These are phyloP conservation scores for Meteorus colon DNA, from an alignment of 2,888 invertebrate genomes.

Conservation along the genomic window DNA sequence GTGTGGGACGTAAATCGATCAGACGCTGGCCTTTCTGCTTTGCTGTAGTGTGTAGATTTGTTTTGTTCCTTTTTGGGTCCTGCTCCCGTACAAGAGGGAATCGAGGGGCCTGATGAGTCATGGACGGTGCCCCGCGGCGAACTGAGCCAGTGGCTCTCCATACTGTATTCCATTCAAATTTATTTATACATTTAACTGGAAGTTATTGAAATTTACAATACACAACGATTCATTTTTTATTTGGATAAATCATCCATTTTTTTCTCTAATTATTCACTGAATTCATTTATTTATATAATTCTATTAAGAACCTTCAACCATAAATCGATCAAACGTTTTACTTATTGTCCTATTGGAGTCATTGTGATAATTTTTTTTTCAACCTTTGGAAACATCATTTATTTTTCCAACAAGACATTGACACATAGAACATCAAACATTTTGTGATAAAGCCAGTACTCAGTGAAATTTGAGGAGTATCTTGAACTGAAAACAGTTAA, in stretches of 20 bases:
- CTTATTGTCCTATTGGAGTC: too few species aligned
- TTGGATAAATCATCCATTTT: background rate
- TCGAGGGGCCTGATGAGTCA: conserved; percentile 73
- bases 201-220: background rate
- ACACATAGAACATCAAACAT: too few species aligned
- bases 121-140: conserved; percentile 71
- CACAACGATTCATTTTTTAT: background rate
- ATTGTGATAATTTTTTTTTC: too few species aligned
- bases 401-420: too few species aligned
- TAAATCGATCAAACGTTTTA: too few species aligned
- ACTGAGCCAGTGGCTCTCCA: conserved; percentile 67
- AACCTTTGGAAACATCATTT: too few species aligned
- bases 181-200: background rate
- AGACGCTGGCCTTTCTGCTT: conserved; percentile 62
- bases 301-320: too few species aligned
- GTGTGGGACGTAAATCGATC: conserved; percentile 71
- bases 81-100: conserved; percentile 70
- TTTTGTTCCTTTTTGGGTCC: conserved; percentile 63
- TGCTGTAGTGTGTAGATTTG: conserved; percentile 49
- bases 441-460: too few species aligned
- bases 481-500: too few species aligned
- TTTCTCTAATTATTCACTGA: background rate
- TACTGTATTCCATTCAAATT: conserved; percentile 25
- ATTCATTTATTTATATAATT: background rate
- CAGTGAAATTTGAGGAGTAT: too few species aligned